Conservation (phyloP, 2,888 invertebrate species). For the Rhodophaea formosa region DNA sequence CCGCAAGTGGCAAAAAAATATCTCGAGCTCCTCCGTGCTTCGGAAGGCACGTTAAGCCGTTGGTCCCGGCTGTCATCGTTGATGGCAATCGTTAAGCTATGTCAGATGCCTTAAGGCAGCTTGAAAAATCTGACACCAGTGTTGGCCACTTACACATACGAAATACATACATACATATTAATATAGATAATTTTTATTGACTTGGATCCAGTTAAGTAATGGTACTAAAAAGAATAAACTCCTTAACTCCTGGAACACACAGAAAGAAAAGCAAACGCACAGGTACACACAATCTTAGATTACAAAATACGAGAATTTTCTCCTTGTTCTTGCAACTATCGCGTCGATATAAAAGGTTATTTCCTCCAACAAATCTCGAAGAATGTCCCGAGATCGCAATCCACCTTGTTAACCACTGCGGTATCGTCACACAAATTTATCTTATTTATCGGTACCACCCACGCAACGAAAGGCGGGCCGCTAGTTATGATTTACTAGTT, state of each 20-base stretch:
- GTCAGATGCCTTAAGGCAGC: too few species aligned
- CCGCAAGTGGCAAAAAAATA: too few species aligned
- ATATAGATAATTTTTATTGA: too few species aligned
- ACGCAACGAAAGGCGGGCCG: conserved; percentile 8
- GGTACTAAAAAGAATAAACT: not conserved
- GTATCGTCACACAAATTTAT: conserved; percentile 42
- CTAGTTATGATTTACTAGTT: conserved; percentile 12
- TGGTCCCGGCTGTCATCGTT: too few species aligned
- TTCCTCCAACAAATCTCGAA: conserved; percentile 15
- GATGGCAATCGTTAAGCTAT: too few species aligned
- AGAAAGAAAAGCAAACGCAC: not conserved
- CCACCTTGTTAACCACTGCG: conserved; percentile 31
- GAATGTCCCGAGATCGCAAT: conserved; percentile 13
- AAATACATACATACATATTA: too few species aligned
- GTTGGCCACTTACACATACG: too few species aligned
- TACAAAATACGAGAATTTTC: not conserved
- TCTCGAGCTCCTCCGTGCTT: too few species aligned
- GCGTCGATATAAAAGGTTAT: conserved; percentile 15
- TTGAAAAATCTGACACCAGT: too few species aligned
- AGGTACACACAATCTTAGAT: not conserved
- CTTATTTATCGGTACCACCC: conserved; percentile 48
- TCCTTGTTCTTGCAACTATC: not conserved
- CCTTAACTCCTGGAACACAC: not conserved
- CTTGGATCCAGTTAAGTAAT: too few species aligned
- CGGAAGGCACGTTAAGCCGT: too few species aligned